Percentiles rank a stretch among this genome's conserved stretches.
These are phyloP conservation scores for Oxycera nigricornis DNA, from an alignment of 2,888 invertebrate species.

Conservation along the genomic window DNA sequence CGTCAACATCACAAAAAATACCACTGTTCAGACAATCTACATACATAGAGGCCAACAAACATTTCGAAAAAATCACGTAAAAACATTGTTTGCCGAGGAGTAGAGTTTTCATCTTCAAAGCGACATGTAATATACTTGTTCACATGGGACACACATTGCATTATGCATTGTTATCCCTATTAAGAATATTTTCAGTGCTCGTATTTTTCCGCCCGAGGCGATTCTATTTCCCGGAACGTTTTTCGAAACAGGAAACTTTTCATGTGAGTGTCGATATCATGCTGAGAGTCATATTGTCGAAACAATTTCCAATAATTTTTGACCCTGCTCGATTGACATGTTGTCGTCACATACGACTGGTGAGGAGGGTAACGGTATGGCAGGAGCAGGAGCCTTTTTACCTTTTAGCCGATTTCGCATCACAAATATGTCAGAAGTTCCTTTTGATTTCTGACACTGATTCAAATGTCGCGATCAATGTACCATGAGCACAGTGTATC, in stretches of 20 bases:
- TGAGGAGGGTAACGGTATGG: not conserved
- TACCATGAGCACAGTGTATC: not conserved
- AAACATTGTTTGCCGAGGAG: not conserved
- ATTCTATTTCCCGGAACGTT: not conserved
- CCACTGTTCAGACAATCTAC: too few species aligned
- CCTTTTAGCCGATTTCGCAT: constrained; percentile 24
- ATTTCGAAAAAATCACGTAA: constrained; percentile 33
- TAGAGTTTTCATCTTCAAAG: constrained; percentile 25
- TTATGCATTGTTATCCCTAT: constrained; percentile 34
- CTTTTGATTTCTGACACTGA: constrained; percentile 13
- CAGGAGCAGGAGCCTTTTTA: constrained; percentile 2
- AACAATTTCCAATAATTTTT: constrained; percentile 47
- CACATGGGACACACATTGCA: constrained; percentile 32
- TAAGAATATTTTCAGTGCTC: constrained; percentile 13
- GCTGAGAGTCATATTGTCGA: constrained; percentile 46
- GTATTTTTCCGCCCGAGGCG: constrained; percentile 34
- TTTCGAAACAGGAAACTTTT: not conserved
- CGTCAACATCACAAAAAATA: not conserved
- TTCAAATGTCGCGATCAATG: not conserved
- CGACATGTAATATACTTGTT: constrained; percentile 17
- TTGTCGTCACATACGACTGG: constrained; percentile 35
- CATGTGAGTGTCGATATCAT: constrained; percentile 42
- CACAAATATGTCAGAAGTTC: constrained; percentile 29
- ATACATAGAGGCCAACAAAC: constrained; percentile 11
- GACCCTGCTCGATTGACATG: constrained; percentile 43